phyloP scores from a whole-genome alignment of 1,140 invertebrate species.

The Drosophila ironensis region DNA sequence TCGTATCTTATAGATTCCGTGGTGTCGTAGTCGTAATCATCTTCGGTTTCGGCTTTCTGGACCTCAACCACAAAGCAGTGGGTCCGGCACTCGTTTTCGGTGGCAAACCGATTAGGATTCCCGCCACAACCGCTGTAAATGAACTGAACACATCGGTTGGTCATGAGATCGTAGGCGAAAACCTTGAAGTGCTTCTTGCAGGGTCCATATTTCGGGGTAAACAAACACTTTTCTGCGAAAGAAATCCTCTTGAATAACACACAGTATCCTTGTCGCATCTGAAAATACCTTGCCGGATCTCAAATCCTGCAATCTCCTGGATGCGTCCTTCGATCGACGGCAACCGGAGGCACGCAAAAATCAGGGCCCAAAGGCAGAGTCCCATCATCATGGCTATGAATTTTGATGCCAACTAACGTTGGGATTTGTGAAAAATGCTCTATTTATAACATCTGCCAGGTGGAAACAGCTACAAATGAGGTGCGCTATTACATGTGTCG shows the following conservation, averaged over 20 bases:
- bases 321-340: neutral
- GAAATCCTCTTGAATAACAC: neutral
- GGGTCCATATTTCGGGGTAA: neutral
- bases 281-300: slow-evolving; percentile 2
- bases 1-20: neutral
- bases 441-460: neutral
- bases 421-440: neutral
- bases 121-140: slow-evolving; percentile 41
- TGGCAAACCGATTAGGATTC: slow-evolving; percentile 45
- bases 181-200: neutral
- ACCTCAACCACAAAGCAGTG: neutral
- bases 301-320: neutral
- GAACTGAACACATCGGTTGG: slow-evolving; percentile 2
- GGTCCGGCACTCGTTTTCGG: neutral
- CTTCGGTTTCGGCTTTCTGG: neutral
- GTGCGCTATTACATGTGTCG: neutral
- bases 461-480: neutral
- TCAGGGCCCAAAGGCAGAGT: neutral
- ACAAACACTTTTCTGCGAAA: slow-evolving; percentile 2
- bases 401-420: neutral
- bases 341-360: no score
- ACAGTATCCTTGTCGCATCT: neutral
- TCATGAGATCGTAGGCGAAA: slow-evolving; percentile 13
- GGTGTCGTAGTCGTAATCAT: neutral
- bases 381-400: slow-evolving; percentile 3